phyloP scores from a whole-genome alignment of 2,113 vertebrate genomes.

The Pelodiscus sinensis region DNA sequence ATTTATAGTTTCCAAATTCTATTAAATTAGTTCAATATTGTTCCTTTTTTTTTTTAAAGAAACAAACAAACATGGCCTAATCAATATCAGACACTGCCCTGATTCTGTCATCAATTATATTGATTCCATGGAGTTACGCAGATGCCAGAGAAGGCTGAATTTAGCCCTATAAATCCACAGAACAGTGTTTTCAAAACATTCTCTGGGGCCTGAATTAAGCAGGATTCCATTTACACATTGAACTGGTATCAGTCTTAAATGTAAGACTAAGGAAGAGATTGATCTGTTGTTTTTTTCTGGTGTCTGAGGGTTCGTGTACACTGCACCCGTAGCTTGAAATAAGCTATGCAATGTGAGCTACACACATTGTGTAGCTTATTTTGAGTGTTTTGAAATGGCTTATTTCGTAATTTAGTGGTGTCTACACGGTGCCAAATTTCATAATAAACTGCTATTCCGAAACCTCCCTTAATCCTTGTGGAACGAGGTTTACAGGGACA shows the following conservation, averaged over 20 bases:
- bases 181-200: not conserved
- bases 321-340: too few relatives aligned
- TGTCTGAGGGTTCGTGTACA: not conserved
- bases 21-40: rapidly evolving
- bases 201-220: not conserved
- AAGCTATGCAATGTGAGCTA: too few relatives aligned
- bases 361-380: too few relatives aligned
- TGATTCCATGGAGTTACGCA: not conserved
- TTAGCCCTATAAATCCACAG: not conserved
- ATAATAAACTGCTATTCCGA: too few relatives aligned
- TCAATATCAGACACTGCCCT: rapidly evolving
- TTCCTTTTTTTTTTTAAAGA: not conserved
- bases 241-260: not conserved
- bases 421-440: too few relatives aligned
- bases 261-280: not conserved
- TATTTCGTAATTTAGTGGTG: too few relatives aligned
- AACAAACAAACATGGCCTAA: rapidly evolving
- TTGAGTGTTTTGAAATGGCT: too few relatives aligned
- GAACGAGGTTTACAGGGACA: too few relatives aligned
- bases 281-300: not conserved
- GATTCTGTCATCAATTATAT: not conserved
- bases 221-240: not conserved
- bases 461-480: too few relatives aligned
- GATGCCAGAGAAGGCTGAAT: not conserved
- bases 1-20: rapidly evolving